phyloP scores from a whole-genome alignment of 1,140 invertebrate genomes.

The Platorchestia sp. region DNA sequence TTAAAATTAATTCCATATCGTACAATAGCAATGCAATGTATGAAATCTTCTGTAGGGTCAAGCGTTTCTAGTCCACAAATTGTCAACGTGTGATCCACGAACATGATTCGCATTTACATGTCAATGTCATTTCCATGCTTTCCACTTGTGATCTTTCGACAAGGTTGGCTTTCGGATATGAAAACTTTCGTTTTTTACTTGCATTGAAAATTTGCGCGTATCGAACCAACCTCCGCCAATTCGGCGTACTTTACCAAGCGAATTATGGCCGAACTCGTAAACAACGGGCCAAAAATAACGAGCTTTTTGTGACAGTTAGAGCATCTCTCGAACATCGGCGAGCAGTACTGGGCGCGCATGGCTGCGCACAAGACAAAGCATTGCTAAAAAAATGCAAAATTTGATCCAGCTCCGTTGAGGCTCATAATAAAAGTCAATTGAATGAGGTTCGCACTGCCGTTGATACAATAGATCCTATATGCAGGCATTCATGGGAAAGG shows the following conservation, averaged over 20 bases:
- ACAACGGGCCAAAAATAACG: background rate
- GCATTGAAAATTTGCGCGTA: background rate
- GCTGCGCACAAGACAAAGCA: background rate
- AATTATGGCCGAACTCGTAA: background rate
- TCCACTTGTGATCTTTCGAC: background rate
- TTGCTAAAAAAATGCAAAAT: background rate
- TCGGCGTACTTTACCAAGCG: background rate
- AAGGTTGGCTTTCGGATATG: background rate
- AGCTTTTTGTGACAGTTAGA: background rate
- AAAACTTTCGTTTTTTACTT: background rate
- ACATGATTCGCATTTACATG: background rate
- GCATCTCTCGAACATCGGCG: background rate
- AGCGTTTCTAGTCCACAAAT: background rate
- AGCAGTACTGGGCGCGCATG: background rate
- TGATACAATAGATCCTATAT: background rate
- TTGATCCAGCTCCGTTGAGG: background rate
- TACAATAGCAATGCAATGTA: background rate
- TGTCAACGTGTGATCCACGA: background rate
- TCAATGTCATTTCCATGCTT: background rate
- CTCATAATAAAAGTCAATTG: background rate
- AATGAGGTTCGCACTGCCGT: background rate
- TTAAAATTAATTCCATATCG: background rate
- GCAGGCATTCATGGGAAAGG: background rate
- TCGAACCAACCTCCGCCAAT: background rate
- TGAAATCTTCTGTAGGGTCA: background rate